Base-by-base conservation (phyloP, 2,113 vertebrate species). In the Sapayoa aenigma region DNA sequence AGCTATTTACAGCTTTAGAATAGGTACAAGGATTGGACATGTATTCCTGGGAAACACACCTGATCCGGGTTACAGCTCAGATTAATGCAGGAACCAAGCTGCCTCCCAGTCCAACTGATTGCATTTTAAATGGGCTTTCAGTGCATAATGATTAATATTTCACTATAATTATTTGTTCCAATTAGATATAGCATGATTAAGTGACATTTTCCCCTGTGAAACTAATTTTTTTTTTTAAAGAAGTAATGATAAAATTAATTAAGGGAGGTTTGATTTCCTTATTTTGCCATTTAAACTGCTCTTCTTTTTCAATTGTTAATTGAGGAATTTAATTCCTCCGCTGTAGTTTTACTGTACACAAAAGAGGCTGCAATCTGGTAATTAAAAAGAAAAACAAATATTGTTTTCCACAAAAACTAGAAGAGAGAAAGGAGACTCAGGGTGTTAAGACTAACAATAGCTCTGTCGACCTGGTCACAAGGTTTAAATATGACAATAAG, bases 181-280 rank as follows among this genome's bases (percentile, higher is more conserved):
- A 92, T 94, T 95, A 97, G 97, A 96, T 66, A 66, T 94, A 92
- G 84, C 71, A 66, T 91, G 90, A 96, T 95, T 93, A 97, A 94
- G 92, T 47, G 55, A 79, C 69, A 86, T 94, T 78, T 90, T 89
- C 69, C 84, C 82, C 62, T 79, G 79, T 86, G 90, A 78, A 86
- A 47, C 47, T 78, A 86, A 88, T 47, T 2, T 67, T 86, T 84
- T 58, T 78, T 83, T 49, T 17, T 14, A 58, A 5, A 53, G 37
- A 87, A 53, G 35, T 59, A 66, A 95, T 16, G 46, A 93, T 47
- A 84, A 94, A 94, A 91, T 82, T 89, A 94, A 97, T 96, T 97
- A 96, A 96, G 80, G 47, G 47, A 93, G 53, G 30, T 87, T 91
- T 89, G n/a, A 59, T 25, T 90, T 93, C 72, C 79, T 93, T 95